Evolutionary conservation across 2,888 invertebrate genomes (phyloP), one percentile per base, ranked within the genome.

Genomic region (Ochropacha duplaris): DNA sequence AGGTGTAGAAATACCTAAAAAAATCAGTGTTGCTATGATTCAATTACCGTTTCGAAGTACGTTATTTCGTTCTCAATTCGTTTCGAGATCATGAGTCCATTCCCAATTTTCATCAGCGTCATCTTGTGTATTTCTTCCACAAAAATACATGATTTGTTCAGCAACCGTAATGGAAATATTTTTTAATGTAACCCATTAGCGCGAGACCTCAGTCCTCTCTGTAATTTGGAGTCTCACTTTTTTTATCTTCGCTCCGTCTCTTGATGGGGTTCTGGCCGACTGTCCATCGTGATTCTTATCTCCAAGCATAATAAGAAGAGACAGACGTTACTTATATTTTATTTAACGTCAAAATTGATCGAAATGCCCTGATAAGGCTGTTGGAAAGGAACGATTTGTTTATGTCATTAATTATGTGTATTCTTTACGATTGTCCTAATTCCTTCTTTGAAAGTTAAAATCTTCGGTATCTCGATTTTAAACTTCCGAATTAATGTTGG

Each of bases 281-380:
- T 90, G 90, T 90, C 90, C 88, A 85, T 90, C 79, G 81, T 71
- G 92, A 92, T 91, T 77, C 86, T 88, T 91, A 92, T 92, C 92
- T 87, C 70, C 63, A 68, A 77, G 86, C 79, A 88, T 91, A 92
- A 92, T 91, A 92, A 89, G 87, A 90, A 86, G 87, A 90, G 90
- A 91, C 90, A 89, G 90, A 91, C 90, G 84, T 90, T 83, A 87
- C 89, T 90, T 92, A 92, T 88, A 92, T 90, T 91, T 92, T 90
- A 91, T 91, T 90, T 87, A 89, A 90, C 80, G 86, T 90, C 90
- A 86, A 83, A 82, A 79, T 81, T 87, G 92, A 92, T 92, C 88
- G 84, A 90, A 87, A 77, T 86, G 83, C 76, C 75, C 65, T 71
- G 92, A 92, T 92, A 92, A 90, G 79, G 74, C 71, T 56, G 72